A percentile compares a stretch with the other conserved stretches of the same genome.
These are phyloP conservation scores for Cheilosia vulpina DNA, from an alignment of 2,888 invertebrate species.

Conservation along the genomic window DNA sequence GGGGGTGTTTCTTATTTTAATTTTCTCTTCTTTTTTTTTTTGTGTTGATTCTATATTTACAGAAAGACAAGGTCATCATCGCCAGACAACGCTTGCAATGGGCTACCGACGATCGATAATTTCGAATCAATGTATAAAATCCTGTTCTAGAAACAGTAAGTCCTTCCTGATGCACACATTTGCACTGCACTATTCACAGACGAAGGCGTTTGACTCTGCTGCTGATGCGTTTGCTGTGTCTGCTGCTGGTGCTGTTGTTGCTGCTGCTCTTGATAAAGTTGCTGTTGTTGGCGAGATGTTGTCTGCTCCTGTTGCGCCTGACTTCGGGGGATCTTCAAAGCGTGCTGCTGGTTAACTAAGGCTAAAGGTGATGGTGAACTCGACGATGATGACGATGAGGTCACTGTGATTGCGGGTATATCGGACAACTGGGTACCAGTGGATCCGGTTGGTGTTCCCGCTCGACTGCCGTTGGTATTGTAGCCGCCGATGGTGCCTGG, in stretches of 20 bases:
- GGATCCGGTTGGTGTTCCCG: conserved; percentile 78
- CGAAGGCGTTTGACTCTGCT: conserved; percentile 62
- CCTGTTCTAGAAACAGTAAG: conserved; percentile 82
- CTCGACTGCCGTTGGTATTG: conserved; percentile 75
- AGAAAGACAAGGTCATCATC: conserved; percentile 80
- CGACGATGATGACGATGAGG: conserved; percentile 78
- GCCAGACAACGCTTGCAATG: conserved; percentile 58
- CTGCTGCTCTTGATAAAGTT: conserved; percentile 30
- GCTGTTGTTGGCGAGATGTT: conserved; percentile 54
- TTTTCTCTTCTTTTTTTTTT: conserved; percentile 15
- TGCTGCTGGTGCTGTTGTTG: conserved; percentile 50
- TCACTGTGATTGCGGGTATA: conserved; percentile 80
- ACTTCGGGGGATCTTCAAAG: conserved; percentile 76
- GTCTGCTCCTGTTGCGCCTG: conserved; percentile 64
- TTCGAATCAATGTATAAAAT: conserved; percentile 76
- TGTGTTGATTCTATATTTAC: conserved; percentile 78
- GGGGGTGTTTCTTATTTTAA: conserved; percentile 47
- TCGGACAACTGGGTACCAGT: conserved; percentile 77
- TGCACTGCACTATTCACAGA: conserved; percentile 76
- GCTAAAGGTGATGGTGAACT: conserved; percentile 76
- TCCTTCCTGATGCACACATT: conserved; percentile 79
- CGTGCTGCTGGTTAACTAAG: conserved; percentile 76
- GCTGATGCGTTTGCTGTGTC: conserved; percentile 45
- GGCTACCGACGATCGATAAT: conserved; percentile 68
- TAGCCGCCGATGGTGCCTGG: conserved; percentile 79